These are phyloP conservation scores for Cariama cristata DNA, from an alignment of 2,113 vertebrate species.

Conservation along the genomic window DNA sequence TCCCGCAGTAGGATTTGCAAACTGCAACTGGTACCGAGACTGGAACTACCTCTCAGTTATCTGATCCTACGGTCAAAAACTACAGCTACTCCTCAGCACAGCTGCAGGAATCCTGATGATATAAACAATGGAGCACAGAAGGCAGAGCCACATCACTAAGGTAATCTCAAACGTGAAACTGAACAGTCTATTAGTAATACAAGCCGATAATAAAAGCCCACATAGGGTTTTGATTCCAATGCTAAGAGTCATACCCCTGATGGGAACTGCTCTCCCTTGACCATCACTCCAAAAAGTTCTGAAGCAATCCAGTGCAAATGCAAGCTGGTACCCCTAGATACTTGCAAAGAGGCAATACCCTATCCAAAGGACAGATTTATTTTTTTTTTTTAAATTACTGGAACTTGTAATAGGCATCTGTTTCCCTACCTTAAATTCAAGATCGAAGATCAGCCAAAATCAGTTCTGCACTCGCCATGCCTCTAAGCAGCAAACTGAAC, in stretches of 20 bases:
- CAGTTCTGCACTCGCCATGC: not conserved
- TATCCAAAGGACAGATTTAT: not conserved
- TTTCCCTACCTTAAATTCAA: not conserved
- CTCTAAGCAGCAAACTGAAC: not conserved
- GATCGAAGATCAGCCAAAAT: not conserved
- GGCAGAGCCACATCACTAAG: not conserved
- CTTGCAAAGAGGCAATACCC: not conserved
- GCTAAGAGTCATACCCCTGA: not conserved
- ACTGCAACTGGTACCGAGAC: not conserved
- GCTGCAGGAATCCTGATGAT: not conserved
- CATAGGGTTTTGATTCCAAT: rapidly evolving
- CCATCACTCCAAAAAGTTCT: not conserved
- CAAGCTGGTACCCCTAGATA: not conserved
- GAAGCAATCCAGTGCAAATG: not conserved
- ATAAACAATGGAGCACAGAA: not conserved
- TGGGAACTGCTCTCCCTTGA: not conserved
- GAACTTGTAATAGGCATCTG: not conserved
- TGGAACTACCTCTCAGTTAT: not conserved
- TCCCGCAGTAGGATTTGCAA: not conserved
- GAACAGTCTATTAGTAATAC: not conserved
- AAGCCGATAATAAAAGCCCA: not conserved
- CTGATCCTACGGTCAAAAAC: not conserved
- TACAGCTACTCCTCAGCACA: not conserved
- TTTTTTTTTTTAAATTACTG: not conserved
- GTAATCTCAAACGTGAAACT: not conserved